Evolutionary conservation across 2,888 invertebrate genomes (phyloP), one percentile per base, ranked within the genome.

Genomic region (Embidobia sp.): DNA sequence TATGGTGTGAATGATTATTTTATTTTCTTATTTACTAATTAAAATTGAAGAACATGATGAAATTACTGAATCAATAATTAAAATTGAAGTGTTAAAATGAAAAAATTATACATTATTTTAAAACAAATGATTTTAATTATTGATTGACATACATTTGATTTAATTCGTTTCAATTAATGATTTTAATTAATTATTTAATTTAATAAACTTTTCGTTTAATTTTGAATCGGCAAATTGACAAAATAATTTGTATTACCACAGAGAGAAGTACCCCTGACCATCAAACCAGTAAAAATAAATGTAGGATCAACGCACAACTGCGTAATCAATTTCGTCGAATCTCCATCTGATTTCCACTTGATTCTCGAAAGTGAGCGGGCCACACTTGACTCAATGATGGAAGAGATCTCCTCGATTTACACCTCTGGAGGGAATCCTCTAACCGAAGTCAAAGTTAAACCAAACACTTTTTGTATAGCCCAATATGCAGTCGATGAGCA

Each of bases 401-500:
- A 82, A 0, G 80, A 72, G 33, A 87, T 90, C 44, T 79, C 80
- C 6, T 22, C 69, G 1, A 77, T 55, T 7, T 88, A 88, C 57
- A 81, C 81, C 26, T 76, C 49, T n/a, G 83, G 82, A 5, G 86
- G 85, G n/a, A 82, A 82, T 26, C 7, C 31, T 15, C 37, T 88
- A 3, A 57, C 78, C 13, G 19, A 70, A n/a, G 79, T 74, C 0
- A 76, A 82, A 11, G 76, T 85, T 0, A 81, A 78, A 37, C 19
- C 44, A 5, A 85, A 83, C 5, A 31, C 51, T 1, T 80, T 80
- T n/a, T 90, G 90, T 35, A 66, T 89, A 5, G 87, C 89, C 40
- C 87, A 85, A 35, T 90, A 87, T 26, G 79, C 85, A 0, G 83
- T 85, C 1, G 95, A 95, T 87, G 91, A 91, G 2, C 93, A 93